Conservation (phyloP, 2,888 invertebrate species). For the Pycnomerus fuliginosus region DNA sequence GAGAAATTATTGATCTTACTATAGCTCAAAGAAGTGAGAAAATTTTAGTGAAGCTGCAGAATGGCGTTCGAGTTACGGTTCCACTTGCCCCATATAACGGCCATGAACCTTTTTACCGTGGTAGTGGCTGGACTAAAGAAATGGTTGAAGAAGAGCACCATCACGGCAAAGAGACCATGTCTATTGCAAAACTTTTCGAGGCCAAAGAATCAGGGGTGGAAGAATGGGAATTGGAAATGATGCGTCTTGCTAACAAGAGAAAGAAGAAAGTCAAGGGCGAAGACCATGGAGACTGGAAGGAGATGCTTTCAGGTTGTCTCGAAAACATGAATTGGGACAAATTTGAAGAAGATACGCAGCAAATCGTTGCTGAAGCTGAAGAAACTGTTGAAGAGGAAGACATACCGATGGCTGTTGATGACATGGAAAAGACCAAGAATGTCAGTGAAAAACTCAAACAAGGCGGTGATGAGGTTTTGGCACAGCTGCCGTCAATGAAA, state of each 20-base stretch:
- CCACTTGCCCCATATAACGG: conserved; percentile 52
- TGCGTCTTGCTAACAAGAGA: conserved; percentile 46
- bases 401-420: conserved; percentile 56
- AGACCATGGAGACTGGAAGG: conserved; percentile 44
- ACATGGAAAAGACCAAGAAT: conserved; percentile 60
- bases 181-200: conserved; percentile 64
- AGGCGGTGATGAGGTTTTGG: conserved; percentile 55
- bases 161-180: conserved; percentile 50
- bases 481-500: conserved; percentile 61
- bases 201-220: conserved; percentile 49
- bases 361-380: conserved; percentile 71
- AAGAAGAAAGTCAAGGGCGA: conserved; percentile 48
- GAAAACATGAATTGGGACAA: conserved; percentile 60
- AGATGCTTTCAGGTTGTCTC: conserved; percentile 60
- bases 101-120: conserved; percentile 42
- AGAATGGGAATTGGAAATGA: conserved; percentile 50
- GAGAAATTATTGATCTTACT: conserved; percentile 74
- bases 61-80: conserved; percentile 69
- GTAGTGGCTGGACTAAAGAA: conserved; percentile 57
- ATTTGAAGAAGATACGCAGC: conserved; percentile 72
- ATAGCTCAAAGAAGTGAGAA: conserved; percentile 73
- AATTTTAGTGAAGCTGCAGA: conserved; percentile 66
- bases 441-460: conserved; percentile 60
- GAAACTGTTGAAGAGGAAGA: conserved; percentile 50
- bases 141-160: conserved; percentile 50